Conservation (phyloP, 2,888 invertebrate genomes). For the Nemoura dubitans region DNA sequence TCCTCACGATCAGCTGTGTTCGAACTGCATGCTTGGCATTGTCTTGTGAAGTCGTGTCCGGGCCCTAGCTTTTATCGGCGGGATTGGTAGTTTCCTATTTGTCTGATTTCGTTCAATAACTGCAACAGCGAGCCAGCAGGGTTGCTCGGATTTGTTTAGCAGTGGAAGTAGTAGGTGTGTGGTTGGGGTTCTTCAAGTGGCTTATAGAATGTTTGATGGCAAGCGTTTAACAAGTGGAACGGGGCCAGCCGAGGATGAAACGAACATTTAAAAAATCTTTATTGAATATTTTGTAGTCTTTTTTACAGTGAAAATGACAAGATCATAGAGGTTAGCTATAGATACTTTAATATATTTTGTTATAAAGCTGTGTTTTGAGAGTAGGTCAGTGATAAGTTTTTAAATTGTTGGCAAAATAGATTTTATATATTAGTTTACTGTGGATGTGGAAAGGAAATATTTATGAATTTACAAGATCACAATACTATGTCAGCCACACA, state of each 20-base stretch:
- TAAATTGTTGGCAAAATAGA: not conserved
- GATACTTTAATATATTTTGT: constrained; percentile 27
- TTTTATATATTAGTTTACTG: not conserved
- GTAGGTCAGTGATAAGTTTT: not conserved
- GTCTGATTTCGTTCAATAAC: not conserved
- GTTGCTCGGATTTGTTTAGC: not conserved
- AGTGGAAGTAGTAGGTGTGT: not conserved
- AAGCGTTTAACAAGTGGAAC: not conserved
- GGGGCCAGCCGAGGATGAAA: not conserved
- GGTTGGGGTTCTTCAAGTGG: not conserved
- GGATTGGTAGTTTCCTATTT: not conserved
- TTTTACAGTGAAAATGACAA: not conserved
- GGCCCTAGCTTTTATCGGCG: not conserved
- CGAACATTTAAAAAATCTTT: not conserved
- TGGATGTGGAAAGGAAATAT: not conserved
- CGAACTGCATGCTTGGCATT: not conserved
- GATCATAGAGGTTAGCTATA: not conserved
- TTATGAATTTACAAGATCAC: constrained; percentile 33
- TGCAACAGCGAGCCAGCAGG: not conserved
- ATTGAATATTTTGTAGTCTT: not conserved
- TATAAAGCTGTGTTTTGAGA: not conserved
- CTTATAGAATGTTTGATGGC: not conserved
- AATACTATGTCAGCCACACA: constrained; percentile 30
- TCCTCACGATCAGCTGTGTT: not conserved
- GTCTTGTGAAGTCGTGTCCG: not conserved